These are phyloP conservation scores for Pseudocheirus occidentalis DNA, from an alignment of 2,797 vertebrate species.

Conservation along the genomic window DNA sequence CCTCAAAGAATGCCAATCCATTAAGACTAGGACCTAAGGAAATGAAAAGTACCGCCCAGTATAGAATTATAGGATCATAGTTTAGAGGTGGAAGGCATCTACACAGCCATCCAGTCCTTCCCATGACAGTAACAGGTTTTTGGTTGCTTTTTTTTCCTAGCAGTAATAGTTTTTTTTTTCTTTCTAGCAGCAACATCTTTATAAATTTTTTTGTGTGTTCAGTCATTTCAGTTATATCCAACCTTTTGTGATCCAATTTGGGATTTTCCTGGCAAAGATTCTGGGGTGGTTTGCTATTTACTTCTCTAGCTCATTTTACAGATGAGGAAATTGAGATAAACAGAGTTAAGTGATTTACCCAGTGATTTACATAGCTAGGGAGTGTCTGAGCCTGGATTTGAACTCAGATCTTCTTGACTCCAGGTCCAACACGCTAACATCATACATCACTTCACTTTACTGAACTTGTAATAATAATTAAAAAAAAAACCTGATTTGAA, in stretches of 20 bases:
- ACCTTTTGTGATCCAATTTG: not conserved
- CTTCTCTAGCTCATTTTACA: not conserved
- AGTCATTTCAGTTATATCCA: not conserved
- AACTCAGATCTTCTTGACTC: not conserved
- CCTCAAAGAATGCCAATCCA: not conserved
- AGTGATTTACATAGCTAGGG: not conserved
- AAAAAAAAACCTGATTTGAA: not conserved
- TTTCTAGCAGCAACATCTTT: not conserved
- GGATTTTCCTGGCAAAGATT: not conserved
- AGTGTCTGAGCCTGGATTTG: not conserved
- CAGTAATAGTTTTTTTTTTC: no score
- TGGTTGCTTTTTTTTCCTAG: no score
- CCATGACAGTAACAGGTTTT: not conserved
- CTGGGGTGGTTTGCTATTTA: not conserved
- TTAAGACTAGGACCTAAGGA: not conserved
- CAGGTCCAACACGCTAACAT: not conserved
- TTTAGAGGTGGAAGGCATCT: not conserved
- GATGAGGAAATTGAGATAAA: not conserved
- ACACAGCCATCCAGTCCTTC: not conserved
- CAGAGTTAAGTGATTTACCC: not conserved
- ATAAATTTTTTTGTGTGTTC: not conserved
- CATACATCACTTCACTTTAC: not conserved
- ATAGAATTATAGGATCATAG: not conserved
- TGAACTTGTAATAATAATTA: not conserved
- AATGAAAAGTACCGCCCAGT: not conserved